A percentile compares a stretch with the other conserved stretches of the same genome.
Conservation (phyloP, 2,888 invertebrate species). For the Electrophaes corylata region DNA sequence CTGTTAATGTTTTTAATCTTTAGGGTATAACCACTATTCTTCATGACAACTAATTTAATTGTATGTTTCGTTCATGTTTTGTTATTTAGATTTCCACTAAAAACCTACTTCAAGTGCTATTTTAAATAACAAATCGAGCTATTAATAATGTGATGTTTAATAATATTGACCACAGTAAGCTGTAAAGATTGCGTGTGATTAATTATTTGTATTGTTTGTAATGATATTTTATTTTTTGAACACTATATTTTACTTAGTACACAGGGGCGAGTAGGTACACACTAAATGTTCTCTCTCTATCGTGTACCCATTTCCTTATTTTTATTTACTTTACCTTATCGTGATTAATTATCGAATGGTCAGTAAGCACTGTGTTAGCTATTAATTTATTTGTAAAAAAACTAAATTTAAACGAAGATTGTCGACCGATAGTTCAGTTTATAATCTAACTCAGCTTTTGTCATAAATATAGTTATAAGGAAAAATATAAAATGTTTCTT, state of each 20-base stretch:
- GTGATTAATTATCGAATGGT: too few species aligned
- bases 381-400: constrained; percentile 8
- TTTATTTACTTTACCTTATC: too few species aligned
- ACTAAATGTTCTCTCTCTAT: too few species aligned
- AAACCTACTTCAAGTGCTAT: constrained; percentile 9
- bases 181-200: constrained; percentile 13
- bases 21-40: not conserved
- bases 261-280: too few species aligned
- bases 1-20: not conserved
- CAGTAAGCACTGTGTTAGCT: constrained; percentile 11
- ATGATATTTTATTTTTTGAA: too few species aligned
- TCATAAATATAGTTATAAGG: constrained; percentile 26
- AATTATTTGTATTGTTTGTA: too few species aligned
- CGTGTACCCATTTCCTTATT: too few species aligned
- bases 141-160: constrained; percentile 17
- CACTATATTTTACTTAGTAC: too few species aligned
- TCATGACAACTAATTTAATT: constrained; percentile 18
- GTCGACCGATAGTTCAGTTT: constrained; percentile 2
- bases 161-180: not conserved
- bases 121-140: constrained; percentile 24
- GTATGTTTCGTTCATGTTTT: not conserved
- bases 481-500: constrained; percentile 34
- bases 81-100: constrained; percentile 9
- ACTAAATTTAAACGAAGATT: constrained; percentile 1
- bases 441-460: constrained; percentile 24